Evolutionary conservation across 2,888 invertebrate species (phyloP).

Genomic region (Trissoscelio sp.): DNA sequence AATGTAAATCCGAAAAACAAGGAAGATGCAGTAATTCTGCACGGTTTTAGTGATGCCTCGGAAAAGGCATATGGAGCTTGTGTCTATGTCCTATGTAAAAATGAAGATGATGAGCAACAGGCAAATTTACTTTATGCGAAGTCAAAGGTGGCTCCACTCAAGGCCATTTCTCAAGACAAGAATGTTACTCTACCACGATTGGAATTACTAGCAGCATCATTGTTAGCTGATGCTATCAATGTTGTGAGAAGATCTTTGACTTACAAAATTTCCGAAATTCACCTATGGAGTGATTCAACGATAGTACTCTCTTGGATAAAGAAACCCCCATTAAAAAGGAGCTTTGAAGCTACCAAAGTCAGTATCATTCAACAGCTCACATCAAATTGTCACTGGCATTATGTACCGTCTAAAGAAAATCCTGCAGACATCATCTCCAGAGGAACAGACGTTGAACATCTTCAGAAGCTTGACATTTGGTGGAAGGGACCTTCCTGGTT

Average conservation of each 20-base stretch:
- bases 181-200: conserved; percentile 29
- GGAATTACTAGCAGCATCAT: neutral
- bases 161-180: too few species aligned
- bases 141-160: conserved; percentile 66
- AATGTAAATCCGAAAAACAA: conserved; percentile 29
- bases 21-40: conserved; percentile 40
- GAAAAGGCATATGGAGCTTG: too few species aligned
- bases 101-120: neutral
- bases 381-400: conserved; percentile 3
- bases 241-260: too few species aligned
- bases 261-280: too few species aligned
- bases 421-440: too few species aligned
- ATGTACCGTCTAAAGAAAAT: too few species aligned
- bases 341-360: neutral
- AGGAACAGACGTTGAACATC: too few species aligned
- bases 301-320: neutral
- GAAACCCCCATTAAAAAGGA: neutral
- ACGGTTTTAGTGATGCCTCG: too few species aligned
- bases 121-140: conserved; percentile 56
- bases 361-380: neutral
- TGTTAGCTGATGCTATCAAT: too few species aligned
- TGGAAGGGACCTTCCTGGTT: neutral
- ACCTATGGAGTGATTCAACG: too few species aligned
- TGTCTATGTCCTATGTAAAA: conserved; percentile 55
- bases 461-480: neutral